Evolutionary conservation across 2,113 vertebrate genomes (phyloP).

Genomic region (Atlantisia rogersi): DNA sequence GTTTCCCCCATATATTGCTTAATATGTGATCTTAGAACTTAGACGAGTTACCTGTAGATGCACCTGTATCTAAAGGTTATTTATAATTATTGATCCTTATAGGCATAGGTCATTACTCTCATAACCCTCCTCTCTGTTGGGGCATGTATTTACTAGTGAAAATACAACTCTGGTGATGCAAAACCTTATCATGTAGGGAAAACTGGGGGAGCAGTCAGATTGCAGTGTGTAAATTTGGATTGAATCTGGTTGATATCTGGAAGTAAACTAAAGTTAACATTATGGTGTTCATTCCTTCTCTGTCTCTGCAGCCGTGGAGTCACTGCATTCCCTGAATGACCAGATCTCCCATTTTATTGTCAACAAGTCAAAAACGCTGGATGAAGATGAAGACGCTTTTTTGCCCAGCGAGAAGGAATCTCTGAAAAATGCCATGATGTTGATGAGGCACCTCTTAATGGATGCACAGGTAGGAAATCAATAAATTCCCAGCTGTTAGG

Average conservation of each 20-base stretch:
- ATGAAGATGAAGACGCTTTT: constrained; percentile 81
- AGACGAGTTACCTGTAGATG: not conserved
- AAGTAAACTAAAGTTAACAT: not conserved
- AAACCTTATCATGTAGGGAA: not conserved
- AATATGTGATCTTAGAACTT: not conserved
- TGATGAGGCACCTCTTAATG: constrained; percentile 91
- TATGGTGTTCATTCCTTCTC: not conserved
- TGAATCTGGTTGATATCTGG: not conserved
- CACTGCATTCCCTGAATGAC: constrained; percentile 89
- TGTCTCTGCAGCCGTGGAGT: constrained; percentile 84
- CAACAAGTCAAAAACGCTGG: constrained; percentile 82
- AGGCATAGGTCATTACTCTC: not conserved
- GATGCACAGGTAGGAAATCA: constrained; percentile 87
- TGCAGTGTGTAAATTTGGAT: not conserved
- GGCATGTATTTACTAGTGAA: not conserved
- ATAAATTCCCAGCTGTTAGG: not conserved
- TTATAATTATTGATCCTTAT: not conserved
- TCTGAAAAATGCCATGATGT: constrained; percentile 85
- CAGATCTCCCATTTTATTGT: constrained; percentile 92
- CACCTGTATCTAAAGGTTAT: not conserved
- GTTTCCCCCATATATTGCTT: not conserved
- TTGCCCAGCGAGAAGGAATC: constrained; percentile 84
- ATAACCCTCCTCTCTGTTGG: not conserved
- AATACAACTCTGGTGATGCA: not conserved
- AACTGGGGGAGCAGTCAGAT: not conserved